Conservation (phyloP, 2,113 vertebrate species). For the Diadophis punctatus region DNA sequence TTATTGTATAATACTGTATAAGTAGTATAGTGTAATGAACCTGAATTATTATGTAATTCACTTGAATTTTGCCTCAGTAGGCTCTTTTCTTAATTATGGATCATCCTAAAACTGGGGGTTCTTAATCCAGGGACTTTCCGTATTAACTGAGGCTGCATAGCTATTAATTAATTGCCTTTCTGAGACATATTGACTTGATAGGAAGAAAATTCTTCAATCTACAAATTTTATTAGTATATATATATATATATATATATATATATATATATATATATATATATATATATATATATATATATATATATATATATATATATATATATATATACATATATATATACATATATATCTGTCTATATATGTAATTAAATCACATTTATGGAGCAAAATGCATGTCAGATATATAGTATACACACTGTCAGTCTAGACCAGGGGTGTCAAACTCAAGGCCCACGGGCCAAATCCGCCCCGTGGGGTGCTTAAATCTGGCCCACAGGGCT, state of each 20-base stretch:
- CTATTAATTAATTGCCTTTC: not conserved
- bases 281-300: not conserved
- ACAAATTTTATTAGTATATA: not conserved
- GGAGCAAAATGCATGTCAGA: not conserved
- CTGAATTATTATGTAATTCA: not conserved
- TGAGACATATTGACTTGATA: not conserved
- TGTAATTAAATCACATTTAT: not conserved
- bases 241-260: too few species aligned
- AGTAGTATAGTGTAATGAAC: not conserved
- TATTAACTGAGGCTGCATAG: not conserved
- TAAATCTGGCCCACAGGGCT: too few species aligned
- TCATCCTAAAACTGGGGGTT: not conserved
- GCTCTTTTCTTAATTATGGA: not conserved
- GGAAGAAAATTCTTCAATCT: not conserved
- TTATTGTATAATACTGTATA: not conserved
- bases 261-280: not conserved
- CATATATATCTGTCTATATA: not conserved
- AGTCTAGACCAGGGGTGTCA: not conserved
- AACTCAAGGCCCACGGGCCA: too few species aligned
- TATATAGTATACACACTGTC: not conserved
- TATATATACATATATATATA: not conserved
- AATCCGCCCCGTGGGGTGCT: too few species aligned
- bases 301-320: not conserved
- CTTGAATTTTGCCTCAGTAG: not conserved
- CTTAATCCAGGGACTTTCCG: not conserved